A percentile compares a stretch with the other conserved stretches of the same genome.
These are phyloP conservation scores for Epinephelus lanceolatus DNA, from an alignment of 2,113 vertebrate species.

Conservation along the genomic window DNA sequence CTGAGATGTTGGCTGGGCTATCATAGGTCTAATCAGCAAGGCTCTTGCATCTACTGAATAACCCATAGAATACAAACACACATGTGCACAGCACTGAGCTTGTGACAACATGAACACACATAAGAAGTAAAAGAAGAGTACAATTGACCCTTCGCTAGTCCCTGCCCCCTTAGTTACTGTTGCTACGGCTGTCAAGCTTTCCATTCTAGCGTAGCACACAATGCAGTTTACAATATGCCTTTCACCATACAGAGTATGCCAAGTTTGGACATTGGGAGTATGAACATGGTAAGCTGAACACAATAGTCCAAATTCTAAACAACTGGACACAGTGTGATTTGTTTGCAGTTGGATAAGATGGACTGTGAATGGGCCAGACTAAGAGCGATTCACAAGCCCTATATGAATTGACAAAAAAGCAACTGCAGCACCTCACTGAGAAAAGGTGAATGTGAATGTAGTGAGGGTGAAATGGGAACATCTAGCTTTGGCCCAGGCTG, in stretches of 20 bases:
- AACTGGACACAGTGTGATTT: background rate
- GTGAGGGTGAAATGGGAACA: no score
- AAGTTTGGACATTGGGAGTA: background rate
- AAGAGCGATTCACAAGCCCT: no score
- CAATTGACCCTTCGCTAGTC: background rate
- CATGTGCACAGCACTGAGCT: background rate
- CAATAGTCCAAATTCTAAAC: no score
- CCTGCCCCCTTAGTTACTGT: background rate
- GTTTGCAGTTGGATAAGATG: background rate
- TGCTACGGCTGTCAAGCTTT: background rate
- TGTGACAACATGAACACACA: constrained; percentile 1
- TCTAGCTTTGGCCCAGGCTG: no score
- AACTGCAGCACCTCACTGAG: no score
- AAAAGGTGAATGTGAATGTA: no score
- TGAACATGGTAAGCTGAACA: background rate
- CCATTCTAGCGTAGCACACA: background rate
- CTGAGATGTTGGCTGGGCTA: background rate
- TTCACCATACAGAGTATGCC: background rate
- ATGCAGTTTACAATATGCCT: background rate
- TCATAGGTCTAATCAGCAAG: constrained; percentile 37
- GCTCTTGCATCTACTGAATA: background rate
- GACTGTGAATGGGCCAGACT: background rate
- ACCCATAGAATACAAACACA: constrained; percentile 38
- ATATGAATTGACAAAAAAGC: no score
- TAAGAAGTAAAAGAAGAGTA: background rate